A percentile compares a stretch with the other conserved stretches of the same genome.
Evolutionary conservation across 2,797 vertebrate species (phyloP).

Genomic region (Myripristis jacobus): DNA sequence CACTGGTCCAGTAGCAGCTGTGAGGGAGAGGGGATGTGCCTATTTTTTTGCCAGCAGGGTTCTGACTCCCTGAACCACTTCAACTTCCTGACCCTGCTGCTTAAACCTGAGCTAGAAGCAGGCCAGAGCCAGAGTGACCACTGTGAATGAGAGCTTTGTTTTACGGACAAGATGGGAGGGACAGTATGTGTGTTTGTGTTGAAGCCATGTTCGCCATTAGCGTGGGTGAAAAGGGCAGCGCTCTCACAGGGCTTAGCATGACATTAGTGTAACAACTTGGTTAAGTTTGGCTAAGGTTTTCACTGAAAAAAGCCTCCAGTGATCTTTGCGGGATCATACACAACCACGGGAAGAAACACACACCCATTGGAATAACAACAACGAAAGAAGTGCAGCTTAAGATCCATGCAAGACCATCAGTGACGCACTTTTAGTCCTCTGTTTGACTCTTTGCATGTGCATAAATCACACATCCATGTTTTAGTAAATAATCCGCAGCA

Average conservation of each 20-base stretch:
- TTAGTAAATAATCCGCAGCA: too few relatives aligned
- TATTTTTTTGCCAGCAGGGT: constrained; percentile 33
- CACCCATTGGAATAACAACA: not conserved
- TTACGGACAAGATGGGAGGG: constrained; percentile 30
- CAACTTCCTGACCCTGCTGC: constrained; percentile 36
- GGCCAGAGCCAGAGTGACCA: constrained; percentile 28
- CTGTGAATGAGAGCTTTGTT: constrained; percentile 66
- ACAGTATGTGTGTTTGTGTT: constrained; percentile 18
- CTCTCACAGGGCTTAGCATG: constrained; percentile 8
- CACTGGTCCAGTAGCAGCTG: not conserved
- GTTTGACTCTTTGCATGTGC: not conserved
- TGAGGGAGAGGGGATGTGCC: constrained; percentile 12
- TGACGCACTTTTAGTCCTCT: not conserved
- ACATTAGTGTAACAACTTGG: constrained; percentile 13
- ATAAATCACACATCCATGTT: too few relatives aligned
- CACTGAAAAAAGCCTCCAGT: constrained; percentile 4
- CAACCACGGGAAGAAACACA: constrained; percentile 16
- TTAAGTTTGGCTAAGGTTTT: constrained; percentile 8
- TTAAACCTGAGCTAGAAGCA: constrained; percentile 13
- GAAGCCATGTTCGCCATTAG: constrained; percentile 34
- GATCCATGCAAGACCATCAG: not conserved
- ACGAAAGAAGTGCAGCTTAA: not conserved
- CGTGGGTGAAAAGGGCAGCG: constrained; percentile 32
- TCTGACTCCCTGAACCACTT: constrained; percentile 47
- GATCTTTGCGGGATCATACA: not conserved